Evolutionary conservation across 2,888 invertebrate genomes (phyloP), one percentile per base, ranked within the genome.

Genomic region (Dromius quadrimaculatus): DNA sequence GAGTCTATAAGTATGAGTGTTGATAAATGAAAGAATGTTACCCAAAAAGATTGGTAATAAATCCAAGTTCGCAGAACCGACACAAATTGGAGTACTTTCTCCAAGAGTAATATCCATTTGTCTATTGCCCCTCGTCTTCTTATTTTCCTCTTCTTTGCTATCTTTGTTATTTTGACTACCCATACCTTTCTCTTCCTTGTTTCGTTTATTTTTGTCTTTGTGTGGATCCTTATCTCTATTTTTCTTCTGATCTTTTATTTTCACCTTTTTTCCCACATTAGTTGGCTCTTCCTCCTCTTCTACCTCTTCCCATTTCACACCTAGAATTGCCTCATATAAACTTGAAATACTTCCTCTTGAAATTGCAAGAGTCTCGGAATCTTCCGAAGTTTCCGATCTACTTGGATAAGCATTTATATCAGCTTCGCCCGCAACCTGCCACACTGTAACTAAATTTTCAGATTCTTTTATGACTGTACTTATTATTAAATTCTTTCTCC

Each of bases 241-340:
- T 19, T 54, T 38, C 20, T 64, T 70, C 54, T 32, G 22, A 57
- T 34, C 45, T 69, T 71, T 59, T 9, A 59, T 66, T 17, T 41
- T 70, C 54, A 62, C 64, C 64, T 72, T 72, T 71, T 71, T 71
- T 70, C 73, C 66, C 69, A 72, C 22, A 70, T 69, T 73, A 2
- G 23, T 23, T 28, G 4, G 2, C 15, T 28, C 50, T 28, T 54
- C 50, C 72, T 38, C 36, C 23, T 61, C 47, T 32, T 71, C 71
- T 17, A 63, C 63, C n/a, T 72, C 69, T 9, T 72, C 74, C 1
- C 76, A 72, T 61, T 71, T 71, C 47, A 76, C 75, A 9, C 76
- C 78, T 8, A 76, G 75, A 66, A 79, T 75, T 0, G 77, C 77
- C 71, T 78, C 79, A 54, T 77, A 77, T 15, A 79, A 63, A 68